A percentile compares a stretch with the other conserved stretches of the same genome.
Evolutionary conservation across 2,113 vertebrate genomes (phyloP).

Genomic region (Urocolius indicus): DNA sequence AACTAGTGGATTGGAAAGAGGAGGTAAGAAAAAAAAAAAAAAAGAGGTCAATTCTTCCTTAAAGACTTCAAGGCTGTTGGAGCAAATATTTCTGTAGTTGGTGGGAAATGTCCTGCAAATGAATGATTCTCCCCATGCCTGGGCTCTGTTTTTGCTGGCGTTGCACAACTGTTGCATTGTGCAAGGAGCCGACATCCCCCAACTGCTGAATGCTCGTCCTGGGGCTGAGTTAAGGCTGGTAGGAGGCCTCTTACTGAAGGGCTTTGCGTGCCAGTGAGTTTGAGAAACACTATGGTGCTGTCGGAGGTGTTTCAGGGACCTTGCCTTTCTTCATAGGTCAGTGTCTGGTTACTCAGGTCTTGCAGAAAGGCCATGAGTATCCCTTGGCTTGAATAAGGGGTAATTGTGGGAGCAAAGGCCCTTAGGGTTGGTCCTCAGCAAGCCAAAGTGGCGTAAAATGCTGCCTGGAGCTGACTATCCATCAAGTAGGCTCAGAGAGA

Average conservation of each 20-base stretch:
- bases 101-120: neutral
- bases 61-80: neutral
- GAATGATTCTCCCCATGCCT: rapidly evolving
- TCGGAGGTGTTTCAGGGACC: neutral
- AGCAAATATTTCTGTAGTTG: neutral
- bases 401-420: neutral
- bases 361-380: neutral
- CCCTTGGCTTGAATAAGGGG: neutral
- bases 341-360: neutral
- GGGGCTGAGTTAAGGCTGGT: neutral
- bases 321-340: neutral
- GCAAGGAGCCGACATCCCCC: neutral
- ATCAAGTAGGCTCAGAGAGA: neutral
- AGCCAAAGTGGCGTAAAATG: neutral
- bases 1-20: neutral
- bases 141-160: neutral
- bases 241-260: neutral
- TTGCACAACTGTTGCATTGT: neutral
- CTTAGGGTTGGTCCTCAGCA: neutral
- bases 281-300: rapidly evolving
- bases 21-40: no score
- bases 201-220: rapidly evolving
- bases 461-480: neutral
- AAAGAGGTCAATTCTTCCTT: neutral
- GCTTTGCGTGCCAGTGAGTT: rapidly evolving